These are phyloP conservation scores for Rattus rattus DNA, from an alignment of 2,113 vertebrate species.

Conservation along the genomic window DNA sequence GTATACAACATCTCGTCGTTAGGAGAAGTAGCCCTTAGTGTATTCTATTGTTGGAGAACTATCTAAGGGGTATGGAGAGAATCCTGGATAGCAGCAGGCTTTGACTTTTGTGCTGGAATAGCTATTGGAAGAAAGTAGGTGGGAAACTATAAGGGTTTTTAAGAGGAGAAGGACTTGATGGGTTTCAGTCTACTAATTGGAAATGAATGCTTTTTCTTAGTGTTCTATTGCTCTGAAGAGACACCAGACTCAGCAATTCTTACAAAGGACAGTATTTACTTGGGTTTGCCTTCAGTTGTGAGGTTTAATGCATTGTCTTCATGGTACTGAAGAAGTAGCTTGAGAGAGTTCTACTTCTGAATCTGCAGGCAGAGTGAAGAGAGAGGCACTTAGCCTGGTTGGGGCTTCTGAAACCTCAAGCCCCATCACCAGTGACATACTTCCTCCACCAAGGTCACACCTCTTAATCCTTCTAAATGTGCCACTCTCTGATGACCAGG, in stretches of 20 bases:
- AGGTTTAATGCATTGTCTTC: background rate
- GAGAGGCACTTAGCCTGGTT: background rate
- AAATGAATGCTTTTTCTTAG: background rate
- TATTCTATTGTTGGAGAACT: background rate
- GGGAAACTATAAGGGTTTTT: background rate
- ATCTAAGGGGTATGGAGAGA: background rate
- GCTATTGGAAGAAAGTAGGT: background rate
- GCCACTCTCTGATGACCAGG: background rate
- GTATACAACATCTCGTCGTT: background rate
- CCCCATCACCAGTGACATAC: background rate
- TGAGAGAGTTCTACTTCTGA: background rate
- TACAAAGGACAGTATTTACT: background rate
- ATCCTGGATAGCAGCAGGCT: background rate
- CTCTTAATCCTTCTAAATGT: background rate
- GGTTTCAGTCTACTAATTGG: background rate
- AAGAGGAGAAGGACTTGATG: background rate
- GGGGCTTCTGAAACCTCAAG: background rate
- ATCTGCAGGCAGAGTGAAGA: background rate
- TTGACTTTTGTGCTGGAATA: background rate
- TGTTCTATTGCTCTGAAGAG: background rate
- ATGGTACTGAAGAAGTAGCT: background rate
- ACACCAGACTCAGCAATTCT: background rate
- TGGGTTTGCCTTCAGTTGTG: background rate
- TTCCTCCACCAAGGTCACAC: background rate
- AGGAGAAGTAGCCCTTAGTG: background rate